These are phyloP conservation scores for Passer domesticus DNA, from an alignment of 2,113 vertebrate genomes.

Conservation along the genomic window DNA sequence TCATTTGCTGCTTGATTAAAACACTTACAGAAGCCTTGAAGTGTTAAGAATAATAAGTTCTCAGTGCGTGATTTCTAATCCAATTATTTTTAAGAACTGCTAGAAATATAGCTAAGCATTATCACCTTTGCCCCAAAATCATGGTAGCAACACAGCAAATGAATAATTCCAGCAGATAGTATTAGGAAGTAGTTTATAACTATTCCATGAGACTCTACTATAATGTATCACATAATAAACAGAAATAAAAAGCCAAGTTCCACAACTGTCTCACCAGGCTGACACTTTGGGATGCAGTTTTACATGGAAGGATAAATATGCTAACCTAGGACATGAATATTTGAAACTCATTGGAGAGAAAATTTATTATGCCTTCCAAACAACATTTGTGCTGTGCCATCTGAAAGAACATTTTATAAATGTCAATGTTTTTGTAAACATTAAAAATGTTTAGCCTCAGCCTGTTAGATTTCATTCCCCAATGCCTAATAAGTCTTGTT, in stretches of 20 bases:
- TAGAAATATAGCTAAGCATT: constrained; percentile 22
- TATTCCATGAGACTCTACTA: neutral
- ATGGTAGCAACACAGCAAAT: constrained; percentile 13
- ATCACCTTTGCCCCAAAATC: constrained; percentile 41
- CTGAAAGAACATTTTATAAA: neutral
- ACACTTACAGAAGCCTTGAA: constrained; percentile 41
- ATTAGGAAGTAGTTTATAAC: constrained; percentile 23
- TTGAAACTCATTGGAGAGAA: neutral
- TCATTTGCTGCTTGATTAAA: constrained; percentile 60
- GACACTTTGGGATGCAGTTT: neutral
- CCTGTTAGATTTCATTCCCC: neutral
- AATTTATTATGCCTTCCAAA: neutral
- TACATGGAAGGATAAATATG: neutral
- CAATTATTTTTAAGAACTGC: constrained; percentile 60
- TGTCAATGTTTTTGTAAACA: neutral
- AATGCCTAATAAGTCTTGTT: neutral
- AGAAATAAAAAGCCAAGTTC: neutral
- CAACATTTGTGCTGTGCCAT: neutral
- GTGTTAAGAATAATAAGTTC: constrained; percentile 44
- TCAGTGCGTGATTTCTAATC: constrained; percentile 46
- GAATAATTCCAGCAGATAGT: constrained; percentile 35
- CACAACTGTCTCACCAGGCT: neutral
- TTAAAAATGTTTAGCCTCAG: neutral
- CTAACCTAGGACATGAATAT: neutral
- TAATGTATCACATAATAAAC: neutral